phyloP scores from a whole-genome alignment of 2,888 invertebrate species.

The Theristus sp. region DNA sequence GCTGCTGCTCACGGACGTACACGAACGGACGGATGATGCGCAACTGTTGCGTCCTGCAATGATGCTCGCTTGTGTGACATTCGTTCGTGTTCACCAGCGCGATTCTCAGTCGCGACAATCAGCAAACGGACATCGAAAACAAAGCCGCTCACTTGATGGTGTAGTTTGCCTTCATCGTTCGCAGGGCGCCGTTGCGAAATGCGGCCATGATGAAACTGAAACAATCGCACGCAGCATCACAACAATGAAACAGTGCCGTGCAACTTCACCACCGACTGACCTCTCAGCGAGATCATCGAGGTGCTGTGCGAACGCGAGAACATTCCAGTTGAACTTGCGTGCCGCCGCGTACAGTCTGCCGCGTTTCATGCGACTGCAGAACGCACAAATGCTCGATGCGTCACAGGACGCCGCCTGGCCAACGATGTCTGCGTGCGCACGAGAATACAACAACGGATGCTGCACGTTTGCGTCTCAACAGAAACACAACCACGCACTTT shows the following conservation, averaged over 20 bases:
- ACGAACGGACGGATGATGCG: constrained; percentile 68
- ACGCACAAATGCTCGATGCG: constrained; percentile 44
- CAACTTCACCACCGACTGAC: constrained; percentile 13
- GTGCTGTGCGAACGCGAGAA: constrained; percentile 67
- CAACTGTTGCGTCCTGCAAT: constrained; percentile 51
- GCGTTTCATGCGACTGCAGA: constrained; percentile 48
- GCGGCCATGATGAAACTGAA: constrained; percentile 53
- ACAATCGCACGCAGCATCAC: constrained; percentile 2
- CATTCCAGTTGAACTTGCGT: constrained; percentile 57
- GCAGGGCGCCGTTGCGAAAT: constrained; percentile 57
- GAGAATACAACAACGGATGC: neutral
- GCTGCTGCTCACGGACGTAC: constrained; percentile 56
- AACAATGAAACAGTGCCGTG: neutral
- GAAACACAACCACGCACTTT: too few species aligned
- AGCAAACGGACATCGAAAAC: neutral
- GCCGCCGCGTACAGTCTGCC: constrained; percentile 57
- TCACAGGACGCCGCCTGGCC: constrained; percentile 35
- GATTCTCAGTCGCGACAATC: neutral
- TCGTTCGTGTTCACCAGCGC: neutral
- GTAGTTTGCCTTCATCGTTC: constrained; percentile 58
- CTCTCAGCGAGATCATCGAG: constrained; percentile 61
- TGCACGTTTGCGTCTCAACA: too few species aligned
- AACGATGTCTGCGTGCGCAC: constrained; percentile 34
- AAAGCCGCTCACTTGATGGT: constrained; percentile 45
- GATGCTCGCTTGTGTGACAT: too few species aligned